Base-by-base conservation (phyloP, 2,888 invertebrate genomes). In the Archips xylosteana region DNA sequence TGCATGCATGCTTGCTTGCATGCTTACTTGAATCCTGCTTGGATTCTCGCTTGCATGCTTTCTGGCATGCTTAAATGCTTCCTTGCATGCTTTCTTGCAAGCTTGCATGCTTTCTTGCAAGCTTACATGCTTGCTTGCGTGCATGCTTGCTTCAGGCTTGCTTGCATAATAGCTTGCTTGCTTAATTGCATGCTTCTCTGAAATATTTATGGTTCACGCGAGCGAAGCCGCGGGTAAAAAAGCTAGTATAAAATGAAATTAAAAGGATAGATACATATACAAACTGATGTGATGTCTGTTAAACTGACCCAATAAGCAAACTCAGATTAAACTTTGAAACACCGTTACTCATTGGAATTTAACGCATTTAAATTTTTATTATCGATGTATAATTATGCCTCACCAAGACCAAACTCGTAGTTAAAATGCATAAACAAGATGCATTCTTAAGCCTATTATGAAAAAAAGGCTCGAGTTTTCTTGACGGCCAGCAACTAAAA, bases 301-400 rank as follows among this genome's bases (percentile, higher is more conserved):
- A 60, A n/a, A 60, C 34, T n/a, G n/a, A 60, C 60, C n/a, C n/a
- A 12, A 60, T n/a, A n/a, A 36, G 39, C 60, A 34, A 36, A 60
- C 60, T 4, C 15, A 60, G 8, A 34, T 60, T n/a, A 60, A 32
- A 57, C 57, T 57, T n/a, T 3, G 45, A 15, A 47, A 12, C 36
- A 49, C 68, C 59, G 68, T 69, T 70, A 70, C 5, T 57, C 23
- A 36, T 34, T 47, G 64, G 70, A 34, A 64, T 70, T 70, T 70
- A 6, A 15, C 42, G 57, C 45, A 36, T 63, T 36, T 13, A 63
- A 15, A 63, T 13, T 63, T 63, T 57, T 57, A 57, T 32, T 57
- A 57, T 32, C 32, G 15, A 63, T 54, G 54, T 13, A 54, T 32
- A 60, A 60, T 60, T 60, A 60, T 34, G 60, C 36, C 60, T 36